Conservation (phyloP, 2,113 vertebrate species). For the Rousettus leschenaultii region DNA sequence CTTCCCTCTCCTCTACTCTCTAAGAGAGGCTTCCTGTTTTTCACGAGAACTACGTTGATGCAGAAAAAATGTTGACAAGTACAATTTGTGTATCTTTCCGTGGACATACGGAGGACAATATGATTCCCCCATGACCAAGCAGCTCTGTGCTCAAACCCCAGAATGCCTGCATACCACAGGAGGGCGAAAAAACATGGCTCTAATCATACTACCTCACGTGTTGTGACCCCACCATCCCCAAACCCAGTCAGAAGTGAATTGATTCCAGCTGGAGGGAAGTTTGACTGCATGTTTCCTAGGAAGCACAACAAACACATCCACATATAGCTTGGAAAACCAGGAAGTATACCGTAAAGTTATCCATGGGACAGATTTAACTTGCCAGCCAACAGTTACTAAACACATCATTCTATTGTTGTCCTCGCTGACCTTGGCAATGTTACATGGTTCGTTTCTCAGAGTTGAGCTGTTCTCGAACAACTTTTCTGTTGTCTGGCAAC, state of each 20-base stretch:
- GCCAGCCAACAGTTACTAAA: constrained; percentile 53
- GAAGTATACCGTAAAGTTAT: background rate
- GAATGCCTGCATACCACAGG: background rate
- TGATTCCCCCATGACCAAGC: too few relatives aligned
- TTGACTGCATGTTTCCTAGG: background rate
- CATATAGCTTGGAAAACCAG: background rate
- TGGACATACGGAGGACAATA: background rate
- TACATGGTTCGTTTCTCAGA: constrained; percentile 41
- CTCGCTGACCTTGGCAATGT: constrained; percentile 56
- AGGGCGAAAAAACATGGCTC: background rate
- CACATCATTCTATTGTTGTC: constrained; percentile 48
- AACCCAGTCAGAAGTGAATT: background rate
- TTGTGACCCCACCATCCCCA: too few relatives aligned
- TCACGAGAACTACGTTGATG: fast-evolving
- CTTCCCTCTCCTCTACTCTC: background rate
- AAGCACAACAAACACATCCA: background rate
- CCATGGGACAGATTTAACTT: constrained; percentile 64
- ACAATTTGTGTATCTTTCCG: background rate
- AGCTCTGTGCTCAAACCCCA: too few relatives aligned
- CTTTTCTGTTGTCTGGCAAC: constrained; percentile 70
- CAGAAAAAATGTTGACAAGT: background rate
- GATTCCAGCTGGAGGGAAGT: background rate
- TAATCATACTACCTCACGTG: too few relatives aligned
- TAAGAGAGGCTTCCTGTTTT: background rate
- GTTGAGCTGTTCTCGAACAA: constrained; percentile 62